Evolutionary conservation across 2,888 invertebrate genomes (phyloP).

Genomic region (Plagiodera versicolora): DNA sequence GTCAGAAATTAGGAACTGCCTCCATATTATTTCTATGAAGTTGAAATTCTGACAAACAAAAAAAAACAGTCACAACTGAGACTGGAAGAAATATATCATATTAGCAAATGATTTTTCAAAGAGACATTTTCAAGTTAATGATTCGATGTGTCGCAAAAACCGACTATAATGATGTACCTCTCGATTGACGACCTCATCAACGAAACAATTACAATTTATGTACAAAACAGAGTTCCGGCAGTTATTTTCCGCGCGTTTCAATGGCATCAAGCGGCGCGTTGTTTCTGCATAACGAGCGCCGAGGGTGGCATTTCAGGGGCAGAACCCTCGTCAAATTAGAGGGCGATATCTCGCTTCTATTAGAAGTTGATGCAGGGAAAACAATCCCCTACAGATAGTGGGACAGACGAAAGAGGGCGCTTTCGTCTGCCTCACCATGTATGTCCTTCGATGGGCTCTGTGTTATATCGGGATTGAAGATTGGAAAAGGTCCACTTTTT

Average conservation of each 20-base stretch:
- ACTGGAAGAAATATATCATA: too few species aligned
- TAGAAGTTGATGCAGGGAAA: conserved; percentile 42
- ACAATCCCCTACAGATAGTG: conserved; percentile 41
- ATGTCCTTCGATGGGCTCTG: conserved; percentile 1
- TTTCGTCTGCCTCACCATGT: conserved; percentile 31
- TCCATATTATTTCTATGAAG: too few species aligned
- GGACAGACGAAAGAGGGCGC: too few species aligned
- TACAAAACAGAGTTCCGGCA: conserved; percentile 32
- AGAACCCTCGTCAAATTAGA: conserved; percentile 55
- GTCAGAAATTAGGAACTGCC: too few species aligned
- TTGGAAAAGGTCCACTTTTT: background rate
- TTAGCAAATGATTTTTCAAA: background rate
- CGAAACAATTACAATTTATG: conserved; percentile 28
- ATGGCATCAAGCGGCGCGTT: conserved; percentile 40
- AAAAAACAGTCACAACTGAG: too few species aligned
- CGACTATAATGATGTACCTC: background rate
- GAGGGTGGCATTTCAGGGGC: conserved; percentile 53
- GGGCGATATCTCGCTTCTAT: conserved; percentile 49
- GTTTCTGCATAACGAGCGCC: conserved; percentile 51
- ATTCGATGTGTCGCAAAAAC: conserved; percentile 12
- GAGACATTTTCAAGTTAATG: background rate
- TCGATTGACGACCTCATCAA: conserved; percentile 27
- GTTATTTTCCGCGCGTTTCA: conserved; percentile 42
- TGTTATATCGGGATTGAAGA: background rate
- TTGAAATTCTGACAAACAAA: too few species aligned